Evolutionary conservation across 37 sponge, comb jelly and placozoan species (phyloP).

Genomic region (Geodia barretti): DNA sequence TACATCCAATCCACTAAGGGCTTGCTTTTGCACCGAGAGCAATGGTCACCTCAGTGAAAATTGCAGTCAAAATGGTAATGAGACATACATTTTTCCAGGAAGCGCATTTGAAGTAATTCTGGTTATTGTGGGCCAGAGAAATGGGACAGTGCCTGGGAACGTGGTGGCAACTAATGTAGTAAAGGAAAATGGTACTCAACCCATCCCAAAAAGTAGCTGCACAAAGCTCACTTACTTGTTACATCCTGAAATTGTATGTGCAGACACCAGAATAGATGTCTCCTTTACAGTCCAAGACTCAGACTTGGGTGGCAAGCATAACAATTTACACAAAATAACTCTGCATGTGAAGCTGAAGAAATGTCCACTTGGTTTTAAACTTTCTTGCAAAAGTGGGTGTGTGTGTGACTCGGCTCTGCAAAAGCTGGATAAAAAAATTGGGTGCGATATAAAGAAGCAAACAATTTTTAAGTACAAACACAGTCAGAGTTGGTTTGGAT

Average conservation of each 20-base stretch:
- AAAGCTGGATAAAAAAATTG: neutral
- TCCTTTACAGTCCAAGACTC: neutral
- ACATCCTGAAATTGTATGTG: too few species aligned
- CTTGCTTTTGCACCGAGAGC: neutral
- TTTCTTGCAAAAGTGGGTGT: neutral
- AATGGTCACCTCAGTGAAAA: too few species aligned
- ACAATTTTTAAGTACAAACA: neutral
- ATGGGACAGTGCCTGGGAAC: slow-evolving; percentile 39
- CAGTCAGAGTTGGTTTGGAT: neutral
- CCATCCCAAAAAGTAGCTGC: neutral
- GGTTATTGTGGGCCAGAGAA: slow-evolving; percentile 13
- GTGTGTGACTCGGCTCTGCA: neutral
- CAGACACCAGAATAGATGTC: neutral
- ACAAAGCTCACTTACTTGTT: neutral
- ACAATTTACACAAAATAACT: neutral
- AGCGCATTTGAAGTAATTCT: neutral
- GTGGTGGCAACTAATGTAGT: neutral
- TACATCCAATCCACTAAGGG: neutral
- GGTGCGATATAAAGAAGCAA: neutral
- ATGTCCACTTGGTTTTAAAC: slow-evolving; percentile 29
- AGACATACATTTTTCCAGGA: slow-evolving; percentile 11
- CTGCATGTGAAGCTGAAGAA: neutral
- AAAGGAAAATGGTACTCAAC: neutral
- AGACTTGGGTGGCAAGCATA: neutral
- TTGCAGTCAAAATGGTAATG: neutral